Conservation (phyloP, 2,113 vertebrate genomes). For the Onychorhynchus coronatus region DNA sequence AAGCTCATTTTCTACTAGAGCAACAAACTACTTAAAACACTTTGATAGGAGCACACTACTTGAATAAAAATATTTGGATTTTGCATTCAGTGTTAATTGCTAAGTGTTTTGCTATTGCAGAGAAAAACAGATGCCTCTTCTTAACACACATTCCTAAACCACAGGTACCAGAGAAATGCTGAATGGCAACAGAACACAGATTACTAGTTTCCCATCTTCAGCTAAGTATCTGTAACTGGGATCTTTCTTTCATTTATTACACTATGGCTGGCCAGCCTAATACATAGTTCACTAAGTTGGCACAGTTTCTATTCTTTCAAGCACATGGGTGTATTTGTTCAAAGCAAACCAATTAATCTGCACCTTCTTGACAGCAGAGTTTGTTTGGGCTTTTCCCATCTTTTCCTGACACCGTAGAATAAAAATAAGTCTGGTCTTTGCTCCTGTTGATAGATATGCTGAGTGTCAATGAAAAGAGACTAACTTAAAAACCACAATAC, state of each 20-base stretch:
- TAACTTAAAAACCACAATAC: background rate
- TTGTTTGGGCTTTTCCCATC: background rate
- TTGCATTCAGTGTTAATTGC: background rate
- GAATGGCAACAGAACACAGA: background rate
- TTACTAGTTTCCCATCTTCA: background rate
- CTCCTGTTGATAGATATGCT: background rate
- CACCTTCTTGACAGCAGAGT: background rate
- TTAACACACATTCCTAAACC: background rate
- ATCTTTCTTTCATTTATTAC: background rate
- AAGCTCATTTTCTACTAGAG: background rate
- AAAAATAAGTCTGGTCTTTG: background rate
- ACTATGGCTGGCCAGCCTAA: background rate
- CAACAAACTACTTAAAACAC: background rate
- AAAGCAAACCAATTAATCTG: background rate
- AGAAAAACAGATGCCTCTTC: background rate
- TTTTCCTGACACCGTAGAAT: background rate
- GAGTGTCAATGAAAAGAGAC: background rate
- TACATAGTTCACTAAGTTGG: background rate
- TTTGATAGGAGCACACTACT: background rate
- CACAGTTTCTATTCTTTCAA: background rate
- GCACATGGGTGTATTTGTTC: background rate
- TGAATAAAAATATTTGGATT: background rate
- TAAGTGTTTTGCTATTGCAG: background rate
- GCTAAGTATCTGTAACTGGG: background rate
- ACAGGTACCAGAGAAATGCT: background rate